Evolutionary conservation across 2,797 vertebrate genomes (phyloP).

Genomic region (Sebastes minor): DNA sequence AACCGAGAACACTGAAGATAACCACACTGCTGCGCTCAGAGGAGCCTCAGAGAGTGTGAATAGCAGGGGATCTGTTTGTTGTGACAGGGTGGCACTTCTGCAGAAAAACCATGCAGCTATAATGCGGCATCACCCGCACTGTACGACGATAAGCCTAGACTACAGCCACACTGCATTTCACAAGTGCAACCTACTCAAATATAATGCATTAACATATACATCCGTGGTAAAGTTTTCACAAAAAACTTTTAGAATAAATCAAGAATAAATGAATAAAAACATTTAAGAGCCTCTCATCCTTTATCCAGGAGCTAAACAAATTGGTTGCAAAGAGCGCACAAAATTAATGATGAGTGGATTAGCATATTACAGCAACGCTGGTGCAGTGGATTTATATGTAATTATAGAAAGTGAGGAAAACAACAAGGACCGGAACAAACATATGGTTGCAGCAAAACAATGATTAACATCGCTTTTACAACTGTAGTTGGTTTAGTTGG

Average conservation of each 20-base stretch:
- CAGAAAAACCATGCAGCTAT: conserved; percentile 4
- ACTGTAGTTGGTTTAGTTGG: background rate
- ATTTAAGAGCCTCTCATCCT: background rate
- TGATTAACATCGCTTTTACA: background rate
- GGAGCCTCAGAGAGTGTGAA: conserved; percentile 23
- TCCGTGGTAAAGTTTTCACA: background rate
- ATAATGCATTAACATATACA: background rate
- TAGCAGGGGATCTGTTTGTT: conserved; percentile 18
- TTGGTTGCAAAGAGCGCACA: background rate
- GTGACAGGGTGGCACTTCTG: conserved; percentile 5
- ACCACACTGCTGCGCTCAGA: conserved; percentile 14
- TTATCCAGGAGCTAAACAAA: background rate
- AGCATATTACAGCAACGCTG: background rate
- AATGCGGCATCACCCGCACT: background rate
- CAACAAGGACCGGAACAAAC: background rate
- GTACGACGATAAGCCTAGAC: background rate
- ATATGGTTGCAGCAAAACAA: background rate
- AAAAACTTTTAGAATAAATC: background rate
- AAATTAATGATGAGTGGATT: background rate
- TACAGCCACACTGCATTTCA: background rate
- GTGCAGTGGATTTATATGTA: background rate
- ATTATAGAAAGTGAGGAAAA: background rate
- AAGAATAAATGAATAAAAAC: background rate
- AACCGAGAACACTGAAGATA: conserved; percentile 35
- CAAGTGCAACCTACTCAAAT: background rate